Percentiles rank a stretch among this genome's conserved stretches.
Evolutionary conservation across 2,888 invertebrate species (phyloP).

Genomic region (Apomyelois bistriatella): DNA sequence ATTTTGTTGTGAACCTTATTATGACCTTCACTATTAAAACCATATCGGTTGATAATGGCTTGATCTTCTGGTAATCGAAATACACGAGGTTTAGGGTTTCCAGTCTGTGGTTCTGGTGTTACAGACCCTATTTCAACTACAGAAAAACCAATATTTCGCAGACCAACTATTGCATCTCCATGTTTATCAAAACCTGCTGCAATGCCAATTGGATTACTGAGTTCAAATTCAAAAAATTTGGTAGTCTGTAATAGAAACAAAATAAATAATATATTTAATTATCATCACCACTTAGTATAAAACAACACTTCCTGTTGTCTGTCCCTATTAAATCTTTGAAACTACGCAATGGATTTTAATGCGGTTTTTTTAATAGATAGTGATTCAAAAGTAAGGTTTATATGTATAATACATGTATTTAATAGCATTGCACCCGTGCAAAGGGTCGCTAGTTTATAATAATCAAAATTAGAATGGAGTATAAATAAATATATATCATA

Average conservation of each 20-base stretch:
- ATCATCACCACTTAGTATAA: no score
- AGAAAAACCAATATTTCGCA: conserved; percentile 93
- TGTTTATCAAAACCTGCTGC: conserved; percentile 99
- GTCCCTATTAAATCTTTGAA: no score
- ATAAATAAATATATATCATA: no score
- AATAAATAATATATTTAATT: no score
- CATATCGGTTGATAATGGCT: conserved; percentile 94
- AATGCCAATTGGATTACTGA: conserved; percentile 96
- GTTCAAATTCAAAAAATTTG: conserved; percentile 83
- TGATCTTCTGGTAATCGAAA: conserved; percentile 91
- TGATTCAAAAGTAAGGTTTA: no score
- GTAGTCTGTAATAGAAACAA: conserved; percentile 80
- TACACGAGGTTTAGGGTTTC: conserved; percentile 95
- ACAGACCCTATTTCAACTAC: conserved; percentile 98
- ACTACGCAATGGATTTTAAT: no score
- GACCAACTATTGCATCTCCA: conserved; percentile 92
- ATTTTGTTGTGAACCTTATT: conserved; percentile 85
- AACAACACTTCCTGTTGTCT: no score
- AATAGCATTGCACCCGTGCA: no score
- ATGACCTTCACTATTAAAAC: conserved; percentile 97
- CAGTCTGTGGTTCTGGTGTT: conserved; percentile 95
- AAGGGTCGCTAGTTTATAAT: no score
- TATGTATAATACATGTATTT: no score
- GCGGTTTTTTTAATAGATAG: no score
- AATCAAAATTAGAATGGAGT: no score